These are phyloP conservation scores for Cyaniris semiargus DNA, from an alignment of 2,888 invertebrate species.

Conservation along the genomic window DNA sequence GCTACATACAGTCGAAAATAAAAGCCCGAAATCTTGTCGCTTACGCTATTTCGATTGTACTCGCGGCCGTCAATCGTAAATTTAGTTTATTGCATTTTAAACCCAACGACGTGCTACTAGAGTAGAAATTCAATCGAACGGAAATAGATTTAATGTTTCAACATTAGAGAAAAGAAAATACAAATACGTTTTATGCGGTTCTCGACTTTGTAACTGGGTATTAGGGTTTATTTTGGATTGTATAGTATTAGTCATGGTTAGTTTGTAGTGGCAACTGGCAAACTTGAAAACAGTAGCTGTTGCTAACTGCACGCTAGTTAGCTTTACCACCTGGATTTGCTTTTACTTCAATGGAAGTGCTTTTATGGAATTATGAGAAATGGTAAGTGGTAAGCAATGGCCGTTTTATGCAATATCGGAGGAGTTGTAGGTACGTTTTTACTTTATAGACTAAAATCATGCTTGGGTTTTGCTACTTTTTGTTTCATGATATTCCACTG, in stretches of 20 bases:
- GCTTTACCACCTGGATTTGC: background rate
- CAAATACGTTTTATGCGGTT: background rate
- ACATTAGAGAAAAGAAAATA: constrained; percentile 28
- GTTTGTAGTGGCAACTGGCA: background rate
- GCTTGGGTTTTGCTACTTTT: no score
- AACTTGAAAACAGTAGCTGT: background rate
- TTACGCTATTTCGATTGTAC: constrained; percentile 5
- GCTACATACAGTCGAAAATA: constrained; percentile 14
- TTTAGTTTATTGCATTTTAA: constrained; percentile 35
- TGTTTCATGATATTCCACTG: no score
- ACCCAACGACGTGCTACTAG: constrained; percentile 26
- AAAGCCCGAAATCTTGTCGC: background rate
- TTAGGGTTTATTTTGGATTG: background rate
- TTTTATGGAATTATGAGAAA: background rate
- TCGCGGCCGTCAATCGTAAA: constrained; percentile 32
- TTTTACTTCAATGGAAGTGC: background rate
- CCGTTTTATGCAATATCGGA: background rate
- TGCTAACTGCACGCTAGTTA: constrained; percentile 10
- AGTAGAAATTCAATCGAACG: constrained; percentile 32
- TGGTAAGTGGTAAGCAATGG: background rate
- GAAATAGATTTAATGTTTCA: constrained; percentile 12
- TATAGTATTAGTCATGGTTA: background rate
- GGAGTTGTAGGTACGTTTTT: background rate
- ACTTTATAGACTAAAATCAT: no score
- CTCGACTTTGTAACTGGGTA: background rate